phyloP scores from a whole-genome alignment of 2,888 invertebrate species.

The Nemurella pictetii region DNA sequence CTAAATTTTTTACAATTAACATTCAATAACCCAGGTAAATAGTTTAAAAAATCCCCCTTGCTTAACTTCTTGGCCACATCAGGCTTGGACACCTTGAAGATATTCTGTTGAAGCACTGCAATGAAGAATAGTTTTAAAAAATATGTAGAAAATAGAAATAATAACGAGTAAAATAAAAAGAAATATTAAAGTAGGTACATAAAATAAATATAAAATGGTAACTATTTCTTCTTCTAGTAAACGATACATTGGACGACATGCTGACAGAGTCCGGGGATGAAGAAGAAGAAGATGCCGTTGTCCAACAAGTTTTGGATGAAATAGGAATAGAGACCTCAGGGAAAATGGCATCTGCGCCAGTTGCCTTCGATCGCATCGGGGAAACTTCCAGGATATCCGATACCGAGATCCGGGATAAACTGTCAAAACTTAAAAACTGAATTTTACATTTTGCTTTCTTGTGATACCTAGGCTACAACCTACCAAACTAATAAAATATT shows the following conservation, averaged over 20 bases:
- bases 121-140: neutral
- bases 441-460: too few relatives aligned
- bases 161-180: neutral
- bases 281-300: conserved; percentile 83
- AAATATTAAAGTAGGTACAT: neutral
- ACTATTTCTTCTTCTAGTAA: conserved; percentile 61
- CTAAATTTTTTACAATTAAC: too few relatives aligned
- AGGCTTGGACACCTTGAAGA: too few relatives aligned
- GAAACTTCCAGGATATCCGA: conserved; percentile 58
- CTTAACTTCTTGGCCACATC: too few relatives aligned
- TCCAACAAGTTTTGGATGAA: conserved; percentile 91
- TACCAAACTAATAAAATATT: too few relatives aligned
- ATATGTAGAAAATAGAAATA: neutral
- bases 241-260: conserved; percentile 88
- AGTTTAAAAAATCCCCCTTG: too few relatives aligned
- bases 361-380: conserved; percentile 34
- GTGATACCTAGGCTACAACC: too few relatives aligned
- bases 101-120: too few relatives aligned
- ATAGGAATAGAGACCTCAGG: conserved; percentile 94
- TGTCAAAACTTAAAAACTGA: conserved; percentile 59
- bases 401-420: conserved; percentile 71
- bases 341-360: conserved; percentile 60
- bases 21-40: too few relatives aligned
- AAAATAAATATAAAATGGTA: neutral
- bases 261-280: conserved; percentile 88